Percentiles rank a stretch among this genome's conserved stretches.
These are phyloP conservation scores for Ascaphus truei DNA, from an alignment of 2,113 vertebrate species.

Conservation along the genomic window DNA sequence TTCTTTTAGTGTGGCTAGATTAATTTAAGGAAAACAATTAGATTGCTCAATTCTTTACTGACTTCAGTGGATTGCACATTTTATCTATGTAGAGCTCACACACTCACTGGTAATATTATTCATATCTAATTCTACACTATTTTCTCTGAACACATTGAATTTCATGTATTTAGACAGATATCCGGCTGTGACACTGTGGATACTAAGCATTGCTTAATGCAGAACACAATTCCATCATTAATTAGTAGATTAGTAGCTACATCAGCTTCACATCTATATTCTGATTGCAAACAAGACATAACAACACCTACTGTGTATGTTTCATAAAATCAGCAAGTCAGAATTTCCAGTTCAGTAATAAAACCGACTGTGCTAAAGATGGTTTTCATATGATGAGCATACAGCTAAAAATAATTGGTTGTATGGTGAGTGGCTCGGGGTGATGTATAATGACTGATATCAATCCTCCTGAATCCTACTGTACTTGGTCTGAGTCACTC, in stretches of 20 bases:
- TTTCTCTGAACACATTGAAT: too few species aligned
- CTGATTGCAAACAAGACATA: neutral
- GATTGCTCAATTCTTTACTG: too few species aligned
- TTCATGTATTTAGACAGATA: too few species aligned
- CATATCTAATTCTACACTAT: too few species aligned
- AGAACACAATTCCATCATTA: neutral
- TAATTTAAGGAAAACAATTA: too few species aligned
- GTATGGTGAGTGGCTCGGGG: neutral
- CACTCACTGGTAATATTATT: too few species aligned
- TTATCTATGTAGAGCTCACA: too few species aligned
- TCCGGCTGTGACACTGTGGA: too few species aligned
- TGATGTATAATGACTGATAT: neutral
- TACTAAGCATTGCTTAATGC: too few species aligned
- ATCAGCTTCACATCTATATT: neutral
- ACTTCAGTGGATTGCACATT: too few species aligned
- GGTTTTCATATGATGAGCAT: neutral
- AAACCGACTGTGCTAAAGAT: neutral
- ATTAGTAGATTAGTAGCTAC: neutral
- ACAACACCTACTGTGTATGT: neutral
- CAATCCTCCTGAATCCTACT: neutral
- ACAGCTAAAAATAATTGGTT: constrained; percentile 4
- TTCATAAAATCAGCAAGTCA: neutral
- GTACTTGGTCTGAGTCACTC: neutral
- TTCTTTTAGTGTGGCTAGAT: too few species aligned
- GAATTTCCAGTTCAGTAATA: neutral